These are phyloP conservation scores for Pissodes strobi DNA, from an alignment of 1,140 invertebrate species.

Conservation along the genomic window DNA sequence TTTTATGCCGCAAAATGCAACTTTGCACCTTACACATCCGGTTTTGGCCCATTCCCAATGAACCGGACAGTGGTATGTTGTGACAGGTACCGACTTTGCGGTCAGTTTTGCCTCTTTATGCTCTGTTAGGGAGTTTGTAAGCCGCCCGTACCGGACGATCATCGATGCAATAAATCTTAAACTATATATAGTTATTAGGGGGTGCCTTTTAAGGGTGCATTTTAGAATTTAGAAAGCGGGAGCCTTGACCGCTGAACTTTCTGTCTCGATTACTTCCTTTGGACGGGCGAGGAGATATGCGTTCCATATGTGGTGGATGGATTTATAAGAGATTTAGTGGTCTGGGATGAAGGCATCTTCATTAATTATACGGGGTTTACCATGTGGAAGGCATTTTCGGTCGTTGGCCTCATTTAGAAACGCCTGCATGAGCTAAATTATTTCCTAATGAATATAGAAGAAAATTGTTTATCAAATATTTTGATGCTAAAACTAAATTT, in stretches of 20 bases:
- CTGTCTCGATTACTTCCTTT: slow-evolving; percentile 35
- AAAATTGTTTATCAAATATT: no score
- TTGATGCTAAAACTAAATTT: no score
- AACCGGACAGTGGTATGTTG: slow-evolving; percentile 27
- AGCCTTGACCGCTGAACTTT: slow-evolving; percentile 35
- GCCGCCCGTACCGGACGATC: slow-evolving; percentile 13
- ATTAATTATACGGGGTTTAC: neutral
- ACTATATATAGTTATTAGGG: slow-evolving; percentile 12
- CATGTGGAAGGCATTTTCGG: slow-evolving; percentile 4
- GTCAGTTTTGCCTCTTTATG: slow-evolving; percentile 12
- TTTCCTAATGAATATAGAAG: no score
- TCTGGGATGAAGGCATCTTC: slow-evolving; percentile 1
- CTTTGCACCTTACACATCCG: slow-evolving; percentile 21
- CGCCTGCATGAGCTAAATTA: no score
- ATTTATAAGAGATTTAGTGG: slow-evolving; percentile 25
- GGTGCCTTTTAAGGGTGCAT: slow-evolving; percentile 17
- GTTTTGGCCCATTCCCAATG: slow-evolving; percentile 8
- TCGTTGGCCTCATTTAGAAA: neutral
- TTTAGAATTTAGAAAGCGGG: slow-evolving; percentile 14
- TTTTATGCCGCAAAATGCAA: no score
- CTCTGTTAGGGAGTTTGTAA: neutral
- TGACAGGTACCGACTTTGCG: slow-evolving; percentile 31
- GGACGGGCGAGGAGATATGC: slow-evolving; percentile 19
- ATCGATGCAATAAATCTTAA: slow-evolving; percentile 28
- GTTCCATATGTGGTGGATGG: slow-evolving; percentile 28